Conservation (phyloP, 2,113 vertebrate genomes). For the Xiphophorus couchianus region DNA sequence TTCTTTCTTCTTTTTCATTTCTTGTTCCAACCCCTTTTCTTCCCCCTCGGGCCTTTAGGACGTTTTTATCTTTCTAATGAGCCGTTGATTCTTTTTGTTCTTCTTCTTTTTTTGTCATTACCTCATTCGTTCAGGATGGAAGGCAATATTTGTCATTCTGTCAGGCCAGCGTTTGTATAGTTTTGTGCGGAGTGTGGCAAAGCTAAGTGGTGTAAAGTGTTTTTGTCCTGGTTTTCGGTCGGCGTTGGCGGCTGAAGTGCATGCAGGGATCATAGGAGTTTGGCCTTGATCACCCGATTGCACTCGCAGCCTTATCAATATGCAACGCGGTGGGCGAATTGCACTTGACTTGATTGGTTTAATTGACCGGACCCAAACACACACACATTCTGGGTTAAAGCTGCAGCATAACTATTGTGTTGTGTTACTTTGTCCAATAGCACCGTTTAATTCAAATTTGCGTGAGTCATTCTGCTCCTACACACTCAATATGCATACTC, state of each 20-base stretch:
- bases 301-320: constrained; percentile 58
- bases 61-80: constrained; percentile 76
- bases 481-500: constrained; percentile 66
- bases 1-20: constrained; percentile 64
- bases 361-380: constrained; percentile 55
- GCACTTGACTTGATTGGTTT: constrained; percentile 70
- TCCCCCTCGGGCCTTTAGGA: constrained; percentile 55
- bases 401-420: constrained; percentile 21
- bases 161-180: constrained; percentile 54
- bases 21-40: constrained; percentile 49
- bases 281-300: constrained; percentile 31
- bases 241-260: constrained; percentile 55
- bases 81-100: constrained; percentile 52
- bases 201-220: constrained; percentile 57
- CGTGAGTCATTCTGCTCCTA: constrained; percentile 70
- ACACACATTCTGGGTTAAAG: constrained; percentile 16
- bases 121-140: constrained; percentile 71
- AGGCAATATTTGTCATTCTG: constrained; percentile 73
- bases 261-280: constrained; percentile 50
- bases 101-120: constrained; percentile 29
- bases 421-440: constrained; percentile 49
- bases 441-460: constrained; percentile 46
- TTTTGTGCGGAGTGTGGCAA: constrained; percentile 2
- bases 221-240: constrained; percentile 26
- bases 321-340: constrained; percentile 56